Evolutionary conservation across 1,140 invertebrate genomes (phyloP).

Genomic region (Stegodyphus dumicola): DNA sequence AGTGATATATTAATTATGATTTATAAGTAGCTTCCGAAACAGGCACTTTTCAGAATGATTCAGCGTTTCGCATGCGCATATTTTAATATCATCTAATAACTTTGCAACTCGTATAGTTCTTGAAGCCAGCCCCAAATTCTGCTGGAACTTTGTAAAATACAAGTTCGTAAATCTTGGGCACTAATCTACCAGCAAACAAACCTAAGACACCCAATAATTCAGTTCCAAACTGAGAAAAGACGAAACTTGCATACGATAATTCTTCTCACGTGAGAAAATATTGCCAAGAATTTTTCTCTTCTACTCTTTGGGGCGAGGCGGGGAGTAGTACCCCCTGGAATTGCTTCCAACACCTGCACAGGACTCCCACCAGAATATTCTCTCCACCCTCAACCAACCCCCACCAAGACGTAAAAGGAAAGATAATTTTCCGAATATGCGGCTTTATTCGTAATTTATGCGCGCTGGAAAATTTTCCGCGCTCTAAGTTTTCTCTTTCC

Average conservation of each 20-base stretch:
- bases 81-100: too few species aligned
- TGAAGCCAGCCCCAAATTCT: too few species aligned
- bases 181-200: neutral
- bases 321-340: too few species aligned
- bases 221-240: neutral
- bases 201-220: neutral
- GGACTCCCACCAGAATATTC: too few species aligned
- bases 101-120: too few species aligned
- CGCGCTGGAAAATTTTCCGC: slow-evolving; percentile 10
- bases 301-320: neutral
- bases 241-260: neutral
- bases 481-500: slow-evolving; percentile 18
- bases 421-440: slow-evolving; percentile 42
- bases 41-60: too few species aligned
- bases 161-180: too few species aligned
- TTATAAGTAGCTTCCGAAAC: too few species aligned
- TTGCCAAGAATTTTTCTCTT: neutral
- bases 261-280: neutral
- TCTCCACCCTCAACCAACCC: neutral
- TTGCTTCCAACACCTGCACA: neutral
- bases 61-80: too few species aligned
- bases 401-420: neutral
- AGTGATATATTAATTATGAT: too few species aligned
- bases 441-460: slow-evolving; percentile 53
- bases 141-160: too few species aligned